Evolutionary conservation across 2,888 invertebrate genomes (phyloP), one percentile per base, ranked within the genome.

Genomic region (Ochropleura leucogaster): DNA sequence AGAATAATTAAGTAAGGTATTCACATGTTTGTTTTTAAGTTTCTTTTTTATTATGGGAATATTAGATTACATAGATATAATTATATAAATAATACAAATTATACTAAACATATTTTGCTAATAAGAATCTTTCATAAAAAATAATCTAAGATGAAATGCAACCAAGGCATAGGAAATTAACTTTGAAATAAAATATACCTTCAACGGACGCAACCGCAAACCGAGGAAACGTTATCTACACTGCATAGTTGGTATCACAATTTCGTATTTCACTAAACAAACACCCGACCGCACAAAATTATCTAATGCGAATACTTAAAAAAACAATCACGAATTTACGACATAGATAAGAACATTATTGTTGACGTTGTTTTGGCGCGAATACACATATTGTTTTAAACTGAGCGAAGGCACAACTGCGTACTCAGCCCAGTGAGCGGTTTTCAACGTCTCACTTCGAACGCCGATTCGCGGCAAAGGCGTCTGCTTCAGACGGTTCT

Each of bases 211-310:
- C 90, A 89, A 94, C 95, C 94, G 88, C 95, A 94, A 92, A 92
- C 91, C 92, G 81, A 91, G 90, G 92, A 92, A 93, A 93, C 90
- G 89, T 92, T 93, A 94, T 94, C 92, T 90, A 85, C 90, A 92
- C 93, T 90, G 90, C 92, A 93, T 90, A 90, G 83, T 77, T 88
- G 90, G 88, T 92, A 93, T 90, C 92, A 91, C 92, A 84, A 88
- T 87, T 89, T 88, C 85, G 83, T 89, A 88, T 84, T 91, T 89
- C 92, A 93, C 93, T 90, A 92, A 93, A 93, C 93, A 95, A 95
- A 94, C 91, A 92, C 87, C 90, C 91, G 91, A 90, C 90, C 89
- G 80, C 87, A 86, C 80, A 84, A 88, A 84, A 84, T 85, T 79
- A 87, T 89, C 84, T 89, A 71, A 72, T 75, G 77, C 79, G 85